These are phyloP conservation scores for Molanna angustata DNA, from an alignment of 2,888 invertebrate genomes.

Conservation along the genomic window DNA sequence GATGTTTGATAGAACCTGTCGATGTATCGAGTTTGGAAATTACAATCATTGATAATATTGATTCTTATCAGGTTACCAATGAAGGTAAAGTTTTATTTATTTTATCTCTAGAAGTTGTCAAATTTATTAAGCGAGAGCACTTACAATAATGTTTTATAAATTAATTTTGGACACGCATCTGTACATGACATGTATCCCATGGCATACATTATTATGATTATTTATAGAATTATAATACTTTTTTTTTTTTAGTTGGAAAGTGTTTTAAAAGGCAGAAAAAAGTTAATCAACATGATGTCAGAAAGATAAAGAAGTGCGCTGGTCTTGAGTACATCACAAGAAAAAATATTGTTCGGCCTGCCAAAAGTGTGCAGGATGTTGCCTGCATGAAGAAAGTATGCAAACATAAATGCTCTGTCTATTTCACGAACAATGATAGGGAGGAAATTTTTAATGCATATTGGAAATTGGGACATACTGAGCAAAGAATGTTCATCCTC, in stretches of 20 bases:
- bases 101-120: too few relatives aligned
- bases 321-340: background rate
- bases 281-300: background rate
- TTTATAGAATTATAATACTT: too few relatives aligned
- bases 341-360: background rate
- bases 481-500: constrained; percentile 2
- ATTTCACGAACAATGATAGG: background rate
- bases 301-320: background rate
- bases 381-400: constrained; percentile 4
- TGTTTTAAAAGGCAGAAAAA: constrained; percentile 2
- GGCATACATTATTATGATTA: too few relatives aligned
- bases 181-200: too few relatives aligned
- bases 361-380: constrained; percentile 2
- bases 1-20: too few relatives aligned
- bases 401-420: constrained; percentile 1
- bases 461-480: constrained; percentile 1
- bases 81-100: too few relatives aligned
- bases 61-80: too few relatives aligned
- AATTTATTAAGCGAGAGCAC: too few relatives aligned
- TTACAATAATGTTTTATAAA: too few relatives aligned
- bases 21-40: too few relatives aligned
- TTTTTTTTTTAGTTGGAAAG: constrained; percentile 1
- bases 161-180: too few relatives aligned
- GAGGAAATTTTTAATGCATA: background rate
- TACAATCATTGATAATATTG: too few relatives aligned